phyloP scores from a whole-genome alignment of 2,113 vertebrate genomes.

The Opisthocomus hoazin region DNA sequence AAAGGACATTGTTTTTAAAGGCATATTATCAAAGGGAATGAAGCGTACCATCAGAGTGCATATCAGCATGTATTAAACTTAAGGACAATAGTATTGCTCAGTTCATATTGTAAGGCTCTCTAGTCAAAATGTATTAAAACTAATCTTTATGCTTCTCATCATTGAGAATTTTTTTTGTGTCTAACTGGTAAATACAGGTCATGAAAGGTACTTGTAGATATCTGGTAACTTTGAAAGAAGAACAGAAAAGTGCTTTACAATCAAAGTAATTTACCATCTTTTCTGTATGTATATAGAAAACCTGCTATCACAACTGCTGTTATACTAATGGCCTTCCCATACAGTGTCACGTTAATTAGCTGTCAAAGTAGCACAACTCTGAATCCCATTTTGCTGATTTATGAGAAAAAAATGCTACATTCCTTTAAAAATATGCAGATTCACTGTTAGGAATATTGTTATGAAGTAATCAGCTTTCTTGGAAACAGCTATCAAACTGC shows the following conservation, averaged over 20 bases:
- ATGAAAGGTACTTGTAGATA: neutral
- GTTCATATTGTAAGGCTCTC: neutral
- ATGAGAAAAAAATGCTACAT: neutral
- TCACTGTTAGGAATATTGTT: neutral
- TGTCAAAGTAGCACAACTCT: neutral
- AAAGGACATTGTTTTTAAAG: slow-evolving; percentile 81
- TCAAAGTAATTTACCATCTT: neutral
- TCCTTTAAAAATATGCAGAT: neutral
- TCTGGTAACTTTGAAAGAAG: neutral
- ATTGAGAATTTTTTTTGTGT: neutral
- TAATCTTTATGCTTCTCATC: neutral
- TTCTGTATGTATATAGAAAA: neutral
- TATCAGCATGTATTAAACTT: slow-evolving; percentile 49
- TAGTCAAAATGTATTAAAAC: neutral
- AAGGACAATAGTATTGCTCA: neutral
- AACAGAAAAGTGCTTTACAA: neutral
- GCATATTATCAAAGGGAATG: slow-evolving; percentile 67
- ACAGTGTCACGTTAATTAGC: neutral
- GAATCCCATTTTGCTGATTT: neutral
- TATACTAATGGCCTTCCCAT: neutral
- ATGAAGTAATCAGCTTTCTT: neutral
- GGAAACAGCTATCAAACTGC: neutral
- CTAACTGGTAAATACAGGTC: slow-evolving; percentile 2
- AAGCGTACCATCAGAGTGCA: slow-evolving; percentile 25
- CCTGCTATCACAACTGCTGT: neutral